Percentiles rank a stretch among this genome's conserved stretches.
Evolutionary conservation across 2,888 invertebrate genomes (phyloP).

Genomic region (Alitta virens): DNA sequence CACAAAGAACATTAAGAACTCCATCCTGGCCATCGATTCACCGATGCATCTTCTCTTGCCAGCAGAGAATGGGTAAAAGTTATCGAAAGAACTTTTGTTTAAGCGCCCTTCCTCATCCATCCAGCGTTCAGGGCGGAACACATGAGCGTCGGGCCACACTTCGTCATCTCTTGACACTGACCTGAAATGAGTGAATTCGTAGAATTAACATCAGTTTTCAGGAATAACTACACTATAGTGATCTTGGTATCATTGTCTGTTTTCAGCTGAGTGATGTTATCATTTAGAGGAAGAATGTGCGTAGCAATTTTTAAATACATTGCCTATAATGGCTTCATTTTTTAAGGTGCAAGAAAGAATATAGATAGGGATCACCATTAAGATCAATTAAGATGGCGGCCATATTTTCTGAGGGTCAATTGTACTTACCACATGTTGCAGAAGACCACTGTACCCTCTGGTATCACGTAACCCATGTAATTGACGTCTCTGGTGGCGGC

Average conservation of each 20-base stretch:
- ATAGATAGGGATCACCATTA: too few species aligned
- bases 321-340: too few species aligned
- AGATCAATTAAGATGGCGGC: too few species aligned
- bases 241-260: too few species aligned
- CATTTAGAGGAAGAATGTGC: too few species aligned
- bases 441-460: neutral
- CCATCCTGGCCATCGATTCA: neutral
- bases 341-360: too few species aligned
- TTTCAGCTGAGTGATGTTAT: too few species aligned
- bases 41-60: neutral
- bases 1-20: neutral
- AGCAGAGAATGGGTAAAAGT: neutral
- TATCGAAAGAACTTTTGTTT: neutral
- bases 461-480: neutral
- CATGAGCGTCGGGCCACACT: neutral
- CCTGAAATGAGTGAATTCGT: too few species aligned
- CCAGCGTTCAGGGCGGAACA: neutral
- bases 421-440: conserved; percentile 3
- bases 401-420: too few species aligned
- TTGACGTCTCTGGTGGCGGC: neutral
- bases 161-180: neutral
- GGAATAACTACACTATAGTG: too few species aligned
- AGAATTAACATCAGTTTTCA: too few species aligned
- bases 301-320: too few species aligned
- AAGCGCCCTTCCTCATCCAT: neutral